These are phyloP conservation scores for Rostratula benghalensis DNA, from an alignment of 2,113 vertebrate genomes.

Conservation along the genomic window DNA sequence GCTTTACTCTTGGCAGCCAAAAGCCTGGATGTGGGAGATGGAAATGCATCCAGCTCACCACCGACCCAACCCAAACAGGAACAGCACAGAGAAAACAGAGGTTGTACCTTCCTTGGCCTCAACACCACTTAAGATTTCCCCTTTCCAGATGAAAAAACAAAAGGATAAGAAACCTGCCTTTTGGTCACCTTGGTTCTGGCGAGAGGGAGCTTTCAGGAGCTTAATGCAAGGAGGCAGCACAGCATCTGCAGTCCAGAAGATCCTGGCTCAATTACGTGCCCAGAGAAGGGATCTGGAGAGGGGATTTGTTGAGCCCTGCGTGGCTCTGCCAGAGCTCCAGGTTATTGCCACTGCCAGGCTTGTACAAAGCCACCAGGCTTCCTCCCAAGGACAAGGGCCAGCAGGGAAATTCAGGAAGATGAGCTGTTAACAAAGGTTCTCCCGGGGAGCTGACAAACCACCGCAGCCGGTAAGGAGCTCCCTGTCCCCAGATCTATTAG, in stretches of 20 bases:
- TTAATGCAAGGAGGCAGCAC: neutral
- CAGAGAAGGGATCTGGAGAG: neutral
- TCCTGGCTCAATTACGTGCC: neutral
- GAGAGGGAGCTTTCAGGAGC: neutral
- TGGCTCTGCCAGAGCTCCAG: neutral
- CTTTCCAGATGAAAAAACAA: neutral
- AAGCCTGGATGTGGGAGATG: neutral
- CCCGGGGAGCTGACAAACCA: neutral
- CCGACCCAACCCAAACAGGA: neutral
- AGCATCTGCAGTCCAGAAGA: neutral
- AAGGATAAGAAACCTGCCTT: neutral
- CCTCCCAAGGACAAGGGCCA: neutral
- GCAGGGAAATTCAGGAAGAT: neutral
- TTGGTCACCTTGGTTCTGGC: neutral
- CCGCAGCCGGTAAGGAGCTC: rapidly evolving
- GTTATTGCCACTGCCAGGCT: neutral
- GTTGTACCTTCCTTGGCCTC: neutral
- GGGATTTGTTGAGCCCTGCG: neutral
- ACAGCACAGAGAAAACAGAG: neutral
- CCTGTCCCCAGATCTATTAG: neutral
- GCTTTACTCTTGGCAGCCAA: neutral
- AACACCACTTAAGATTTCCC: neutral
- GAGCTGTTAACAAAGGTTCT: neutral
- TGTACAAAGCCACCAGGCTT: rapidly evolving
- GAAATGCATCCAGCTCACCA: neutral